These are phyloP conservation scores for Chunga burmeisteri DNA, from an alignment of 2,113 vertebrate species.

Conservation along the genomic window DNA sequence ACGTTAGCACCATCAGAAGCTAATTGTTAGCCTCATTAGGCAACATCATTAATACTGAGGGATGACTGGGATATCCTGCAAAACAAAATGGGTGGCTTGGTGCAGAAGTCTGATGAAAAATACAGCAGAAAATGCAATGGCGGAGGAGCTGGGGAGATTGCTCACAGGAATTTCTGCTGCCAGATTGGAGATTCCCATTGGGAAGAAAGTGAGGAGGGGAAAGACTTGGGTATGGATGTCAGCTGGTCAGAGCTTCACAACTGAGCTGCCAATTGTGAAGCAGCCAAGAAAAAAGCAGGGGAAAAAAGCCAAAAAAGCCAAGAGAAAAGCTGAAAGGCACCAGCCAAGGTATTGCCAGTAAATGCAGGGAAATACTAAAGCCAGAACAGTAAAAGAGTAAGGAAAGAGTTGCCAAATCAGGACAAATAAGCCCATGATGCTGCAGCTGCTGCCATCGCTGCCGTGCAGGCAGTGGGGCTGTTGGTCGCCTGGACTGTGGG, in stretches of 20 bases:
- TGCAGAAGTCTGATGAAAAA: neutral
- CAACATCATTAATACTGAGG: neutral
- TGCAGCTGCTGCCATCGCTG: neutral
- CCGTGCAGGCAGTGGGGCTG: neutral
- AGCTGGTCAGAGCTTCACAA: neutral
- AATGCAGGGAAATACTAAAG: neutral
- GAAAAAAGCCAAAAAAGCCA: neutral
- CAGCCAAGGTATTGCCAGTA: neutral
- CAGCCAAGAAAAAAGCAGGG: neutral
- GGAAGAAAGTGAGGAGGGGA: neutral
- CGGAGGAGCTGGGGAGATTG: neutral
- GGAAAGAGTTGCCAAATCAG: neutral
- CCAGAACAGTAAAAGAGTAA: neutral
- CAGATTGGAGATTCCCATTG: neutral
- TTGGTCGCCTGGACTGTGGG: neutral
- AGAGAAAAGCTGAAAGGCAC: neutral
- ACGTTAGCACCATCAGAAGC: neutral
- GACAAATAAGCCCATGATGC: neutral
- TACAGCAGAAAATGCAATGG: neutral
- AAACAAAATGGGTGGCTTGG: neutral
- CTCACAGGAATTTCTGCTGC: neutral
- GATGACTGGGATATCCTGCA: neutral
- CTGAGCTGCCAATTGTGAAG: neutral
- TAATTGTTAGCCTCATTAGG: slow-evolving; percentile 6
- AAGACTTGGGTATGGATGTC: neutral